Percentiles rank a stretch among this genome's conserved stretches.
Conservation (phyloP, 1,140 invertebrate species). For the Coptotermes formosanus region DNA sequence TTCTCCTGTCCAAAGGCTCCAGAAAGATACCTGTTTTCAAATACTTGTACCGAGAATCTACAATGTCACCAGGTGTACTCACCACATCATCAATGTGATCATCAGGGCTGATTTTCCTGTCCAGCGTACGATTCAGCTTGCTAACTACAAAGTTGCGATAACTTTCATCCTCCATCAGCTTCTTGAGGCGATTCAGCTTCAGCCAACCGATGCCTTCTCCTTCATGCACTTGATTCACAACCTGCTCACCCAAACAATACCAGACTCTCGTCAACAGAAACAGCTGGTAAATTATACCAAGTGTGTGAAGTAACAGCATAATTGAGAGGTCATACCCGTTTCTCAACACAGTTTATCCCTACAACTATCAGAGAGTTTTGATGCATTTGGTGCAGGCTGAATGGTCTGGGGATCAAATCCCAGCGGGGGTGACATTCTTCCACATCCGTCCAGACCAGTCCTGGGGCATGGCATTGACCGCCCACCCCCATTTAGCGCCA, state of each 20-base stretch:
- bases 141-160: conserved; percentile 95
- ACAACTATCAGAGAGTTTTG: background rate
- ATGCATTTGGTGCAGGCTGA: too few species aligned
- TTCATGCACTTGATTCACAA: conserved; percentile 86
- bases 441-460: too few species aligned
- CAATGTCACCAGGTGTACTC: conserved; percentile 46
- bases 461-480: too few species aligned
- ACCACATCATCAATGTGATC: conserved; percentile 98
- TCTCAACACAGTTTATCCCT: background rate
- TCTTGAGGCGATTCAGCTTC: conserved; percentile 89
- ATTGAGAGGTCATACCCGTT: background rate
- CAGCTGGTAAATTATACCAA: background rate
- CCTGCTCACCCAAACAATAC: conserved; percentile 52
- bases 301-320: conserved; percentile 16
- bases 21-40: too few species aligned
- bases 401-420: too few species aligned
- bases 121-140: conserved; percentile 91
- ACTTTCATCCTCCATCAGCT: conserved; percentile 98
- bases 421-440: too few species aligned
- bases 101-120: conserved; percentile 90
- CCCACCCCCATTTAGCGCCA: too few species aligned
- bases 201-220: conserved; percentile 98
- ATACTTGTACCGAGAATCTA: too few species aligned
- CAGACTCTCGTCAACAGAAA: too few species aligned
- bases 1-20: too few species aligned